Evolutionary conservation across 2,888 invertebrate genomes (phyloP).

Genomic region (Dryocosmus kuriphilus): DNA sequence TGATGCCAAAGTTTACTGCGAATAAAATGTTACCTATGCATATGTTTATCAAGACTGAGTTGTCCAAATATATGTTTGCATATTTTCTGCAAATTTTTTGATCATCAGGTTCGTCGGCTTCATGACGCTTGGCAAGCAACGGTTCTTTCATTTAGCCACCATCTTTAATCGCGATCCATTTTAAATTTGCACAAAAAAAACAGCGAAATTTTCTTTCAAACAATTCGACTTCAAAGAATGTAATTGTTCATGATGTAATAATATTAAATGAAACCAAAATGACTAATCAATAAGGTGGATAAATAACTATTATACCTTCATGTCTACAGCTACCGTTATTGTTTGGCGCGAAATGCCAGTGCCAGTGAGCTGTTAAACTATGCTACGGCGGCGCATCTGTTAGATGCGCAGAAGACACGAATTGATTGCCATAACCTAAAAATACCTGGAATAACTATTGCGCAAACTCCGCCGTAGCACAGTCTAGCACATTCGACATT

Average conservation of each 20-base stretch:
- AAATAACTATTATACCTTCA: background rate
- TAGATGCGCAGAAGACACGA: too few relatives aligned
- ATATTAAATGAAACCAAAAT: background rate
- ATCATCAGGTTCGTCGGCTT: background rate
- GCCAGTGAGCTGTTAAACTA: too few relatives aligned
- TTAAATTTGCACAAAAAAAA: background rate
- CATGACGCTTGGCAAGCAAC: slow-evolving; percentile 3
- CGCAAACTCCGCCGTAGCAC: too few relatives aligned
- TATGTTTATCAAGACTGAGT: background rate
- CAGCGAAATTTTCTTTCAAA: background rate
- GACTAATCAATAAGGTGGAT: background rate
- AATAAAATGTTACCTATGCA: background rate
- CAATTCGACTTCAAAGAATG: background rate
- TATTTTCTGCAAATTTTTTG: background rate
- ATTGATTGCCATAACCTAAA: too few relatives aligned
- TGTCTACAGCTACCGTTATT: background rate
- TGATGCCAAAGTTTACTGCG: background rate
- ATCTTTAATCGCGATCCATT: background rate
- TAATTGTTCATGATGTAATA: background rate
- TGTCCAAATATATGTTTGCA: background rate
- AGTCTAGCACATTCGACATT: too few relatives aligned
- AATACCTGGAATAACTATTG: too few relatives aligned
- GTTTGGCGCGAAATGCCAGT: slow-evolving; percentile 1
- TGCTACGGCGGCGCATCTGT: too few relatives aligned
- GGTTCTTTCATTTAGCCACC: background rate